Evolutionary conservation across 2,113 vertebrate genomes (phyloP).

Genomic region (Perca fluviatilis): DNA sequence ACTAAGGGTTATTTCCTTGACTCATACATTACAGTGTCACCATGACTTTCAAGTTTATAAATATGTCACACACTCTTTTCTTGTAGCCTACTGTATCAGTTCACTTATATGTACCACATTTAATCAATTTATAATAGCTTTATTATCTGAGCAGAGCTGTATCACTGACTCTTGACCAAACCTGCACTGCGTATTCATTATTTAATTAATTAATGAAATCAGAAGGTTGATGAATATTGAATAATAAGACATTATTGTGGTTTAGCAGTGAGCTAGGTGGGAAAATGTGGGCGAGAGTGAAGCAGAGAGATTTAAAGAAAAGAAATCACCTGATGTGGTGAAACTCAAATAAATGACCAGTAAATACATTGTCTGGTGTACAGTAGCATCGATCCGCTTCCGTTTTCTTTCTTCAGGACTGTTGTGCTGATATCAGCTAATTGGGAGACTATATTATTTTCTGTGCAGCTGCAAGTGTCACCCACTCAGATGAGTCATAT

Average conservation of each 20-base stretch:
- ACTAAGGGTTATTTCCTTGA: neutral
- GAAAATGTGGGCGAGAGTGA: neutral
- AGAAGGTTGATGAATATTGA: neutral
- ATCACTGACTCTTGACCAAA: neutral
- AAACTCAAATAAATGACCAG: neutral
- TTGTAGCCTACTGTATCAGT: neutral
- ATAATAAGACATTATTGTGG: neutral
- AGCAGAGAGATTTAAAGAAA: neutral
- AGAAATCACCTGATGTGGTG: neutral
- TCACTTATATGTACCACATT: neutral
- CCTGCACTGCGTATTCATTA: neutral
- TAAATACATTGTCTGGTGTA: neutral
- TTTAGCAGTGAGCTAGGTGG: neutral
- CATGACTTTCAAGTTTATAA: neutral
- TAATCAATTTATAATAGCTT: neutral
- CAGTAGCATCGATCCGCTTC: neutral
- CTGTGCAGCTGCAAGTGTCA: slow-evolving; percentile 21
- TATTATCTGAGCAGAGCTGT: neutral
- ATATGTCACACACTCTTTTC: neutral
- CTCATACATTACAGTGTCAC: neutral
- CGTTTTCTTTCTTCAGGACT: neutral
- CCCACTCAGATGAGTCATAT: slow-evolving; percentile 63
- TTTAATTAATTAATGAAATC: slow-evolving; percentile 1
- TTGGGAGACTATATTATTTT: neutral
- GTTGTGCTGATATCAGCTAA: slow-evolving; percentile 18